A percentile compares a stretch with the other conserved stretches of the same genome.
Evolutionary conservation across 1,140 invertebrate genomes (phyloP).

Genomic region (Teleopsis dalmanni): DNA sequence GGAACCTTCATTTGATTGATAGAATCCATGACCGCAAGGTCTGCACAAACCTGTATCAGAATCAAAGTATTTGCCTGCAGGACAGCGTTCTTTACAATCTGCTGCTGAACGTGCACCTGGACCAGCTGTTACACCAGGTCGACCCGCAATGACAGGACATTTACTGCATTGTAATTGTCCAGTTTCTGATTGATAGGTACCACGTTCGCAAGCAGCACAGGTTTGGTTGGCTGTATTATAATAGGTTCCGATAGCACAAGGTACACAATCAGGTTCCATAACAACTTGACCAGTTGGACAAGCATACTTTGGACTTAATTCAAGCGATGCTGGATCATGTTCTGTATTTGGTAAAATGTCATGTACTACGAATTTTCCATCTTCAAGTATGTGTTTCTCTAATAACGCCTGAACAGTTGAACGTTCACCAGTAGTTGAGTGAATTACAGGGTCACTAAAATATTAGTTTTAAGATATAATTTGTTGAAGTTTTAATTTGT

Average conservation of each 20-base stretch:
- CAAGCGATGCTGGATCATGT: slow-evolving; percentile 81
- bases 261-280: slow-evolving; percentile 85
- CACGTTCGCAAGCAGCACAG: slow-evolving; percentile 78
- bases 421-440: slow-evolving; percentile 77
- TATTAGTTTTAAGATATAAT: too few relatives aligned
- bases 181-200: slow-evolving; percentile 89
- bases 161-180: slow-evolving; percentile 81
- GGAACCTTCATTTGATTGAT: slow-evolving; percentile 82
- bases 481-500: not conserved
- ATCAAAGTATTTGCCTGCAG: slow-evolving; percentile 87
- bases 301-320: slow-evolving; percentile 81
- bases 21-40: slow-evolving; percentile 90
- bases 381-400: slow-evolving; percentile 81
- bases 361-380: slow-evolving; percentile 86
- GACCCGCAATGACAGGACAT: slow-evolving; percentile 80
- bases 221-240: slow-evolving; percentile 66
- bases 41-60: slow-evolving; percentile 74
- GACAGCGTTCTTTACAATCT: slow-evolving; percentile 89
- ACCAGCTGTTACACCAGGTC: slow-evolving; percentile 77
- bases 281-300: slow-evolving; percentile 89
- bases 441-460: slow-evolving; percentile 86
- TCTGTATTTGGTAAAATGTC: slow-evolving; percentile 90
- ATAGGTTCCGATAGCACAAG: slow-evolving; percentile 88
- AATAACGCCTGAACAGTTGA: slow-evolving; percentile 73
- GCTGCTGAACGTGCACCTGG: slow-evolving; percentile 76